These are phyloP conservation scores for Schizaphis graminum DNA, from an alignment of 2,888 invertebrate genomes.

Conservation along the genomic window DNA sequence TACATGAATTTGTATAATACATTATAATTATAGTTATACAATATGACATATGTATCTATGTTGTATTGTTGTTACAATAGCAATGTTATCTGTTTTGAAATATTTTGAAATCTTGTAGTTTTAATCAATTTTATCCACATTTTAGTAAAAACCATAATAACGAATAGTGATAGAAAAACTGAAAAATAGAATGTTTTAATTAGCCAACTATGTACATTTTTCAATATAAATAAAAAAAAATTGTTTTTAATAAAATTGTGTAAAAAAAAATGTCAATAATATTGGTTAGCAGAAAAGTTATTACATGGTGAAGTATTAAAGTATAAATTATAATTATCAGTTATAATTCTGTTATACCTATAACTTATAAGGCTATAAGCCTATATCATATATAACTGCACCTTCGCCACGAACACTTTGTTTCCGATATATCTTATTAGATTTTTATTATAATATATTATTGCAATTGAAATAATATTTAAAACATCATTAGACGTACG, in stretches of 20 bases:
- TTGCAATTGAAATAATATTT: conserved; percentile 1
- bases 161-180: neutral
- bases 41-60: no score
- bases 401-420: neutral
- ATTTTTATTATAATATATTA: neutral
- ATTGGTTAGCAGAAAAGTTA: neutral
- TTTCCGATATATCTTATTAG: neutral
- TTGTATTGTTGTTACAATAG: no score
- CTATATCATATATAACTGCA: neutral
- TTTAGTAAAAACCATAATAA: neutral
- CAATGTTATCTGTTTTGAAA: neutral
- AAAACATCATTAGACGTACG: conserved; percentile 14
- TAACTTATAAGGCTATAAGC: no score
- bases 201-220: neutral
- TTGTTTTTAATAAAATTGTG: neutral
- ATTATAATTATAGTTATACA: neutral
- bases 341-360: neutral
- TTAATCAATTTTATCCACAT: neutral
- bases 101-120: neutral
- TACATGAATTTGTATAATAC: neutral
- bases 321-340: neutral
- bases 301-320: neutral
- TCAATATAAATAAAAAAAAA: neutral
- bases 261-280: neutral
- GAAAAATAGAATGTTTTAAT: neutral